These are phyloP conservation scores for Thomomys bottae DNA, from an alignment of 2,113 vertebrate genomes.

Conservation along the genomic window DNA sequence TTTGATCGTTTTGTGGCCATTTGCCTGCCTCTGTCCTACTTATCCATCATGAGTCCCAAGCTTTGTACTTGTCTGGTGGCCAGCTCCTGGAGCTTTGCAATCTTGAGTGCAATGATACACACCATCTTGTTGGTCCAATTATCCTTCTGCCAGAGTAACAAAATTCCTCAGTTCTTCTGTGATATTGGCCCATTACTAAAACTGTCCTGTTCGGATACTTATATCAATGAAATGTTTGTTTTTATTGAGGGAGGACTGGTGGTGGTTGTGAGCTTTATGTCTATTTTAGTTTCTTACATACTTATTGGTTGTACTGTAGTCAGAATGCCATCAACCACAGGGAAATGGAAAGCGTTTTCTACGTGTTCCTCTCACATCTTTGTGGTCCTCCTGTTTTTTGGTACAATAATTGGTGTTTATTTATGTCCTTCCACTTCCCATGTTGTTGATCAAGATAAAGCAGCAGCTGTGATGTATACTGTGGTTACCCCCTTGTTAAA, in stretches of 20 bases:
- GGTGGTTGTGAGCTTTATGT: constrained; percentile 6
- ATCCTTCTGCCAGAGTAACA: not conserved
- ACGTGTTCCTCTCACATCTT: constrained; percentile 7
- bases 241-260: constrained; percentile 43
- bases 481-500: not conserved
- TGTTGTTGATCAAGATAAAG: not conserved
- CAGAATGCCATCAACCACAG: constrained; percentile 18
- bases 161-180: constrained; percentile 25
- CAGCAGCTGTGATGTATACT: not conserved
- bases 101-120: not conserved
- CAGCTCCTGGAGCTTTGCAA: not conserved
- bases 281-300: constrained; percentile 42
- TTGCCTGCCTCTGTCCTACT: not conserved
- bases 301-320: constrained; percentile 10
- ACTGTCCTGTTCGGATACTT: not conserved
- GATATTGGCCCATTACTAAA: not conserved
- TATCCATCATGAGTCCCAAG: not conserved
- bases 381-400: constrained; percentile 44
- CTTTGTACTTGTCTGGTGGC: not conserved
- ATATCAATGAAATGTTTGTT: constrained; percentile 39
- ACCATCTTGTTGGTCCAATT: not conserved
- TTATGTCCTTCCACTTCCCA: not conserved
- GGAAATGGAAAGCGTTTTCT: constrained; percentile 11
- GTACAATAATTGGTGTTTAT: constrained; percentile 21
- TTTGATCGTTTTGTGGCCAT: not conserved